A percentile compares a stretch with the other conserved stretches of the same genome.
These are phyloP conservation scores for Psittacula echo DNA, from an alignment of 2,797 vertebrate species.

Conservation along the genomic window DNA sequence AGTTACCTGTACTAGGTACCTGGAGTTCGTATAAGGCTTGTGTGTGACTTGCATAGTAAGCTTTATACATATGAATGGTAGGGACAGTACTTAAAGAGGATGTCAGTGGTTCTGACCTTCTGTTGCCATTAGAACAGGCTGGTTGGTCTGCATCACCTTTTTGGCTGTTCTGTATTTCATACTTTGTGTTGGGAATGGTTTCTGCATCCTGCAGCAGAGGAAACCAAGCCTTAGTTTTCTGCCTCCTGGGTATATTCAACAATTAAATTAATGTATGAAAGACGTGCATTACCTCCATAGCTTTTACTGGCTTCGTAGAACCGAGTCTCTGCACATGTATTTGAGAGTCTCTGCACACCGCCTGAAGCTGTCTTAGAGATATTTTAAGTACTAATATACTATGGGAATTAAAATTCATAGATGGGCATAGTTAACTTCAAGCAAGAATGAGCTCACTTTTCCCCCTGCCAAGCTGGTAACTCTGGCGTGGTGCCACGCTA, in stretches of 20 bases:
- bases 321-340: neutral
- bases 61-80: rapidly evolving
- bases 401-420: neutral
- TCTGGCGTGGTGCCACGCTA: rapidly evolving
- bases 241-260: neutral
- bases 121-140: rapidly evolving
- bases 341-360: neutral
- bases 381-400: neutral
- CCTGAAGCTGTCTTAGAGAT: neutral
- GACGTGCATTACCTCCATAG: neutral
- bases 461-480: neutral
- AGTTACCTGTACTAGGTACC: neutral
- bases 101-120: neutral
- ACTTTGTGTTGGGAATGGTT: neutral
- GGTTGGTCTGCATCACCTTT: neutral
- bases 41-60: rapidly evolving
- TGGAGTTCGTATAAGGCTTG: neutral
- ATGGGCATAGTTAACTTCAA: neutral
- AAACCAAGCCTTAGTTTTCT: neutral
- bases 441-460: neutral
- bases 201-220: neutral
- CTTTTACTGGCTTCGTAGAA: neutral
- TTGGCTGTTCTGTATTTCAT: neutral
- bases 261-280: neutral
- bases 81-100: rapidly evolving